A percentile compares a stretch with the other conserved stretches of the same genome.
These are phyloP conservation scores for Apocrypta bakeri DNA, from an alignment of 1,140 invertebrate genomes.

Conservation along the genomic window DNA sequence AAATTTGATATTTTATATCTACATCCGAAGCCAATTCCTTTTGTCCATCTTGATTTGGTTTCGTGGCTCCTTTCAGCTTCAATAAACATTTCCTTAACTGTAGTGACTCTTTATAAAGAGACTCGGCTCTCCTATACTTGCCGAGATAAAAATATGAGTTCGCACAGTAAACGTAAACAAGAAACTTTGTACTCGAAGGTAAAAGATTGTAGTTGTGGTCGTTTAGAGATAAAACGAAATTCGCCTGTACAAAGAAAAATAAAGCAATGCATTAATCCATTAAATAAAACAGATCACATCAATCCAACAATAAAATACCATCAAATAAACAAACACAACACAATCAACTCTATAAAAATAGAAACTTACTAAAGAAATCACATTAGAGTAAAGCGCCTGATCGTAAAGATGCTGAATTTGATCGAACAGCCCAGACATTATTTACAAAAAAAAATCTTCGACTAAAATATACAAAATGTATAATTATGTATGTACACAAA, in stretches of 20 bases:
- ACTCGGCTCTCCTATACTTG: constrained; percentile 82
- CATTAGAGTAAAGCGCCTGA: constrained; percentile 77
- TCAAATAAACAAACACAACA: background rate
- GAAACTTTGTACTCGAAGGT: constrained; percentile 77
- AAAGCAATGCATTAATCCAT: constrained; percentile 55
- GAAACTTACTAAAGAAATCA: constrained; percentile 74
- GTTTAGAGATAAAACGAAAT: constrained; percentile 79
- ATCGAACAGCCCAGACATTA: constrained; percentile 74
- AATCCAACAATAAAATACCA: constrained; percentile 21
- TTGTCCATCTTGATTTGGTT: constrained; percentile 71
- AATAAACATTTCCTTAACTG: constrained; percentile 81
- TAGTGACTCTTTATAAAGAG: constrained; percentile 80
- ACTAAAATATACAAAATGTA: constrained; percentile 40
- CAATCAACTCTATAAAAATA: background rate
- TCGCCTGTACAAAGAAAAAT: constrained; percentile 73
- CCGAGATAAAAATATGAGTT: constrained; percentile 80
- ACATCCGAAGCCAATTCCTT: constrained; percentile 75
- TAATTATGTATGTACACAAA: background rate
- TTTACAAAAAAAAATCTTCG: constrained; percentile 53
- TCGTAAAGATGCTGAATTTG: constrained; percentile 78
- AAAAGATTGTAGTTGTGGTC: constrained; percentile 80
- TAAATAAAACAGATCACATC: no score
- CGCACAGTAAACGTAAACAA: constrained; percentile 80
- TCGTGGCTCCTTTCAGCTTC: constrained; percentile 76
- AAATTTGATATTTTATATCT: constrained; percentile 87